Evolutionary conservation across 1,140 invertebrate genomes (phyloP), one percentile per base, ranked within the genome.

Genomic region (Cotesia chilonis): DNA sequence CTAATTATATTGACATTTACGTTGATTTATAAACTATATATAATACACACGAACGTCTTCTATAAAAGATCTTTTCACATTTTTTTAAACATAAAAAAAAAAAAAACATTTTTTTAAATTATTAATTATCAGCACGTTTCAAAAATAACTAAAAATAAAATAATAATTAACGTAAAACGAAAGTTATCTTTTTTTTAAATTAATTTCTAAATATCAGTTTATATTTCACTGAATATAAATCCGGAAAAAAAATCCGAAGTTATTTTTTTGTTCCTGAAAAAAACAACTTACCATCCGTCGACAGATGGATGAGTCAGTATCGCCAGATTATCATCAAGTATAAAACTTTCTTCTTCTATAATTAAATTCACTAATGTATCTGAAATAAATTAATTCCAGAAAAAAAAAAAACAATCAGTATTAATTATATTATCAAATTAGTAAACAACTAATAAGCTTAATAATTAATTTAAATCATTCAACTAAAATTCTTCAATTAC

Each of bases 201-300:
- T 47, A 47, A 47, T 47, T 10, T 47, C 10, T 47, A 47, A 47
- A 47, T 47, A 47, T 47, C 2, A 10, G 4, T 47, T 47, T 64
- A 52, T 35, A 9, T 54, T 61, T 1, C 17, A 61, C 20, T 28
- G 63, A n/a, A 12, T 41, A 35, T 65, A 51, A 74, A 75, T 76
- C 75, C 79, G 73, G 47, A 61, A 74, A 75, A 81, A 81, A 73
- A 68, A 68, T 76, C 70, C 67, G 68, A 73, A 55, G 6, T 35
- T 73, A 38, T 28, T 70, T 70, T 59, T 35, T 28, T 61, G 28
- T 74, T 54, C 57, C 72, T 79, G 78, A 76, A 81, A 79, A 80
- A 82, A 82, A 79, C 73, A 81, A 84, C 83, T 84, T 84, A 84
- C 83, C 83, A 83, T 83, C 81, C 80, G 79, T 77, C 12, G 71